Evolutionary conservation across 2,113 vertebrate species (phyloP).

Genomic region (Paradoxurus hermaphroditus): DNA sequence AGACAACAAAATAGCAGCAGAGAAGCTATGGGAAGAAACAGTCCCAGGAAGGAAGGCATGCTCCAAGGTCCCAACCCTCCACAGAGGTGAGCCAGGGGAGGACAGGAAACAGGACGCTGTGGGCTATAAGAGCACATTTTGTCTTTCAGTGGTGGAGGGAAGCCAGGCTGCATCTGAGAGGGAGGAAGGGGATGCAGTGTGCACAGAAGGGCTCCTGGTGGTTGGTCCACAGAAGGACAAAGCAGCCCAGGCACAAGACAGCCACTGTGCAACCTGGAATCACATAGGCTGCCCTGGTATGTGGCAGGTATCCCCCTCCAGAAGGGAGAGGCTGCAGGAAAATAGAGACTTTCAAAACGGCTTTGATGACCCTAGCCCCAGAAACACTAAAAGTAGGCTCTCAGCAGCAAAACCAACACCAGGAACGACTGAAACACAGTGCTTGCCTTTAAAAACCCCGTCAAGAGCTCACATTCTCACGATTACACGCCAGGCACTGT

Average conservation of each 20-base stretch:
- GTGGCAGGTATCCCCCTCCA: slow-evolving; percentile 4
- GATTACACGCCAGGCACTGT: neutral
- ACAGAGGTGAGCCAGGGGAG: neutral
- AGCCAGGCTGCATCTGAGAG: neutral
- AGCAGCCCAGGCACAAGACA: neutral
- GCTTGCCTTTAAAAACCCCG: neutral
- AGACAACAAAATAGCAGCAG: neutral
- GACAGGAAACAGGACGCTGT: neutral
- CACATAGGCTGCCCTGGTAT: neutral
- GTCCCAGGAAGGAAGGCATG: neutral
- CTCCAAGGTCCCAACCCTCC: neutral
- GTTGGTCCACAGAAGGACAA: slow-evolving; percentile 38
- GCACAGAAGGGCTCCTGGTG: neutral
- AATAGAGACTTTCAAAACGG: slow-evolving; percentile 52
- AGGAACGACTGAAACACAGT: neutral
- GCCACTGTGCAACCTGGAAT: slow-evolving; percentile 36
- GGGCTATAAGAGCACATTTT: neutral
- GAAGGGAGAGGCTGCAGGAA: slow-evolving; percentile 56
- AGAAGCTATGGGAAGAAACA: neutral
- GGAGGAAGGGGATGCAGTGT: neutral
- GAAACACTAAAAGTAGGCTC: neutral
- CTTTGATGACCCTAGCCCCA: slow-evolving; percentile 29
- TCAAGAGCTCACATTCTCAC: neutral
- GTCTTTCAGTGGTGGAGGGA: neutral
- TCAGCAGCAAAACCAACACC: slow-evolving; percentile 25